phyloP scores from a whole-genome alignment of 2,797 vertebrate genomes.

The Staurois parvus region DNA sequence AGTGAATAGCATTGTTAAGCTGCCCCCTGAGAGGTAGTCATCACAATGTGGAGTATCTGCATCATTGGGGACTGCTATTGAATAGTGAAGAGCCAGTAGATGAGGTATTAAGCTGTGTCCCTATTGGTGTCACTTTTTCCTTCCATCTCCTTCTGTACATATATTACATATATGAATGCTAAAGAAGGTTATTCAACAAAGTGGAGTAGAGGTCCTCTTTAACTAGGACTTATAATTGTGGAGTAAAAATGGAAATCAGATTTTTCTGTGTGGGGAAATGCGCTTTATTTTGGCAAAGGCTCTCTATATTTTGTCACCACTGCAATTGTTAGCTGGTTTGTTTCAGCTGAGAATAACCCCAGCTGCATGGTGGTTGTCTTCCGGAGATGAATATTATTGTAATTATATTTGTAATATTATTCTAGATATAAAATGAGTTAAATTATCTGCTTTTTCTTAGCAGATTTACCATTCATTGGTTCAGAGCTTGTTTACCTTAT shows the following conservation, averaged over 20 bases:
- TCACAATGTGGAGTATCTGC: too few species aligned
- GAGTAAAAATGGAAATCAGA: not conserved
- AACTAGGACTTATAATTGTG: not conserved
- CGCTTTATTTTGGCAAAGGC: slow-evolving; percentile 5
- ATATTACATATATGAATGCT: not conserved
- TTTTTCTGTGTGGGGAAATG: not conserved
- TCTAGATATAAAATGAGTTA: slow-evolving; percentile 9
- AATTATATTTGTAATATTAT: slow-evolving; percentile 31
- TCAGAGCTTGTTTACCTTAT: slow-evolving; percentile 43
- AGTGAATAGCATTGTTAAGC: too few species aligned
- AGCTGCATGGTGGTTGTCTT: not conserved
- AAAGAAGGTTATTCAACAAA: not conserved
- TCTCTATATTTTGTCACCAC: not conserved
- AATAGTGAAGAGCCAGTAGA: too few species aligned
- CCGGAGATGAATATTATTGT: not conserved
- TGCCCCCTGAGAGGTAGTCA: too few species aligned
- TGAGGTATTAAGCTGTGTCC: too few species aligned
- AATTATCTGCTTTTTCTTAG: slow-evolving; percentile 11
- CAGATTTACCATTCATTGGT: slow-evolving; percentile 39
- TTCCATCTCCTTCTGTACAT: not conserved
- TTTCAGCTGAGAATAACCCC: slow-evolving; percentile 12
- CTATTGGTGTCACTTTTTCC: not conserved
- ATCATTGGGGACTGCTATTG: too few species aligned
- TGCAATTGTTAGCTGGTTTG: not conserved
- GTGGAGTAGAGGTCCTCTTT: not conserved